Evolutionary conservation across 2,113 vertebrate genomes (phyloP), one percentile per base, ranked within the genome.

Genomic region (Chiloscyllium plagiosum): DNA sequence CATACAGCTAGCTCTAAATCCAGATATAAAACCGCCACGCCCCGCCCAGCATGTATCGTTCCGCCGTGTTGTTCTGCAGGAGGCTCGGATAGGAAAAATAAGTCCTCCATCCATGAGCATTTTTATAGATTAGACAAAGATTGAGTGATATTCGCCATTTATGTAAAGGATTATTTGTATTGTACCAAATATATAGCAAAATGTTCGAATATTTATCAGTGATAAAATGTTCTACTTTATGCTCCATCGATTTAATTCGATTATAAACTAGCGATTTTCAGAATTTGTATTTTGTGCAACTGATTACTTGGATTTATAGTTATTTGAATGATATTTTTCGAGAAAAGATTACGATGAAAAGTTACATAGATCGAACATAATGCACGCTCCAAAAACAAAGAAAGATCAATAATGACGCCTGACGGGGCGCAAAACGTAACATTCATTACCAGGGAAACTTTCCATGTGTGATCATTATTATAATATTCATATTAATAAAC

Each of bases 371-470:
- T 37, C 61, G 61, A 93, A 42, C 56, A 93, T 93, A 68, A 66
- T 66, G 17, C 61, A 22, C 37, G 56, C 61, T n/a, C 33, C 61
- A 66, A 37, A 93, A 93, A 93, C 61, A 93, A 93, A 83, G 78
- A 80, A 66, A 61, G 56, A 37, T 93, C 89, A 66, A 93, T 37
- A 93, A 61, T 93, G 89, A 93, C 89, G 89, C 89, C 89, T 93
- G 66, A 93, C 89, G 89, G 89, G 33, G 15, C 61, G 61, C 33
- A 68, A 66, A 37, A 65, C 65, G 61, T 66, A 66, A 93, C 61
- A 65, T 66, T n/a, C 61, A 65, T 66, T n/a, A 68, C 19, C 33
- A 20, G 61, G 6, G 61, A 93, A 93, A 93, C 89, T 66, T 93
- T 65, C 61, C 89, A 93, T 66, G 61, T 66, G 61, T 20, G 66